Base-by-base conservation (phyloP, 1,140 invertebrate species). In the Drosophila miranda region DNA sequence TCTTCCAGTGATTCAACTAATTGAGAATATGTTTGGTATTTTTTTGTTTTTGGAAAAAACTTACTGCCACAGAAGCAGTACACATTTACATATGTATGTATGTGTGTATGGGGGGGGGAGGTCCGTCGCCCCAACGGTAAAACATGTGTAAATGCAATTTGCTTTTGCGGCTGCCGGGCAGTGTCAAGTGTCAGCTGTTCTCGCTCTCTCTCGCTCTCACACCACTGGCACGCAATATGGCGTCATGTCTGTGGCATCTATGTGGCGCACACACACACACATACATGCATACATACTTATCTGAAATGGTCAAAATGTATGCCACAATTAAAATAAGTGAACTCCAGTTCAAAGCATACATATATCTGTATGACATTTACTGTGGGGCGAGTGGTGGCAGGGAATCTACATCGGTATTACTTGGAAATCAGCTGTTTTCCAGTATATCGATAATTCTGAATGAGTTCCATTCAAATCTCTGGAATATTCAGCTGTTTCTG, bases 161-260 rank as follows among this genome's bases (percentile, higher is more conserved):
- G 74, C 52, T 67, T 68, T 56, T 38, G 34, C 11, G 34, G 30
- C 30, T 34, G 30, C 30, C 30, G 30, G 34, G 11, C 48, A 53
- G 62, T 73, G 74, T 78, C 74, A 82, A 82, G 72, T 82, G 78
- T 78, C 78, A 81, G 78, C 78, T 81, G 78, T 63, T 76, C 13
- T 49, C 54, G 55, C 49, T 44, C 56, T 56, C 28, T 58, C 34
- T 16, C 16, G 16, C 16, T 16, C 16, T 16, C 34, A 26, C 43
- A 23, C 23, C 23, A 6, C 5, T 63, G 44, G 43, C 78, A 69
- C 73, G 78, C 73, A 81, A 82, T 70, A 81, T 81, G 78, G 78
- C 74, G 78, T 81, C 78, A 81, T 78, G 48, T 52, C 63, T 69
- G 58, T 64, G 78, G 64, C 60, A 79, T 79, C 58, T 49, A 57